These are phyloP conservation scores for Agrotis exclamationis DNA, from an alignment of 2,888 invertebrate species.

Conservation along the genomic window DNA sequence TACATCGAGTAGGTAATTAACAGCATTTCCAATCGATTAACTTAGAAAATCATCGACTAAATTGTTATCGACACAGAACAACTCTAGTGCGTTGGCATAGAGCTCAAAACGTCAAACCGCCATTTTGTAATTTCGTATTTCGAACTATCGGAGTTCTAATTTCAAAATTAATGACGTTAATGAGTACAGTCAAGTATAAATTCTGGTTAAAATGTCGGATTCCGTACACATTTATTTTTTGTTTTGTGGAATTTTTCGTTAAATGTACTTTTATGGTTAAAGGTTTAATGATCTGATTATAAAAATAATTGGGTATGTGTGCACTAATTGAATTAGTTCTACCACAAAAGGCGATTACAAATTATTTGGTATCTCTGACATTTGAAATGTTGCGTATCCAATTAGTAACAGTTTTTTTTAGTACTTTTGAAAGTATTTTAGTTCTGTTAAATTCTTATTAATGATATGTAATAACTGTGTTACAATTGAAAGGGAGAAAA, in stretches of 20 bases:
- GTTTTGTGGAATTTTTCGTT: neutral
- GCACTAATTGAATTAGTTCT: slow-evolving; percentile 28
- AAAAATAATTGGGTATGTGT: neutral
- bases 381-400: slow-evolving; percentile 10
- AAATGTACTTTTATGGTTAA: slow-evolving; percentile 7
- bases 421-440: neutral
- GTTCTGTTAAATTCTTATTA: neutral
- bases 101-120: slow-evolving; percentile 32
- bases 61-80: slow-evolving; percentile 41
- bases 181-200: slow-evolving; percentile 23
- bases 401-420: neutral
- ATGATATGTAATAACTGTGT: neutral
- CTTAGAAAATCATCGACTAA: slow-evolving; percentile 45
- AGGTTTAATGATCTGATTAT: slow-evolving; percentile 18
- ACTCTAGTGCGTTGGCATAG: slow-evolving; percentile 43
- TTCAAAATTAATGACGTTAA: slow-evolving; percentile 42
- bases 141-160: slow-evolving; percentile 35
- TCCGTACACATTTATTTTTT: slow-evolving; percentile 3
- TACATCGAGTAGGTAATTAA: slow-evolving; percentile 60
- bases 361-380: slow-evolving; percentile 3
- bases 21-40: slow-evolving; percentile 61
- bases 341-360: slow-evolving; percentile 27
- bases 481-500: no score
- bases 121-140: slow-evolving; percentile 41
- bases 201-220: slow-evolving; percentile 31